phyloP scores from a whole-genome alignment of 2,888 invertebrate genomes.

The Agonum fuliginosum region DNA sequence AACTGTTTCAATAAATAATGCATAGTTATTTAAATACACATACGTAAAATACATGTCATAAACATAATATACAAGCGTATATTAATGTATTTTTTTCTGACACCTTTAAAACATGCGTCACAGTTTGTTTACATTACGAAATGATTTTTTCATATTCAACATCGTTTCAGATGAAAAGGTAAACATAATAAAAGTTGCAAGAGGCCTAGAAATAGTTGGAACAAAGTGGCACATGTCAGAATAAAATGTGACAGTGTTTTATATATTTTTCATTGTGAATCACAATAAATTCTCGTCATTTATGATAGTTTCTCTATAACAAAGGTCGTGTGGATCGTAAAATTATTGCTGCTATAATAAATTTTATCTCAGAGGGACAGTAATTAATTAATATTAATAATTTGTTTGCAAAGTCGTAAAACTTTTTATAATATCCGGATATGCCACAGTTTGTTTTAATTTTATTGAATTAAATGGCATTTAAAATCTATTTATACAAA shows the following conservation, averaged over 20 bases:
- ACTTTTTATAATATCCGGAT: background rate
- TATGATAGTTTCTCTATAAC: conserved; percentile 29
- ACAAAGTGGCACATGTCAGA: conserved; percentile 36
- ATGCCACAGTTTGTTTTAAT: background rate
- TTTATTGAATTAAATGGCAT: background rate
- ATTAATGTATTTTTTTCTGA: conserved; percentile 45
- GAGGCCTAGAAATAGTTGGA: conserved; percentile 3
- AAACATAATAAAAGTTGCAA: conserved; percentile 46
- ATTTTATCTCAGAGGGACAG: too few species aligned
- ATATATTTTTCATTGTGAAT: background rate
- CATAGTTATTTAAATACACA: conserved; percentile 15
- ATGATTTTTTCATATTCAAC: conserved; percentile 30
- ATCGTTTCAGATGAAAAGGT: conserved; percentile 46
- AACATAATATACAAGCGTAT: conserved; percentile 3
- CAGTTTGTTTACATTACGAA: conserved; percentile 48
- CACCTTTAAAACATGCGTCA: conserved; percentile 43
- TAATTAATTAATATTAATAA: conserved; percentile 15
- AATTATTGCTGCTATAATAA: too few species aligned
- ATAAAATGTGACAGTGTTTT: background rate
- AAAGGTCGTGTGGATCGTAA: conserved; percentile 21
- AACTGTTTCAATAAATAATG: conserved; percentile 5
- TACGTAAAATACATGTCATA: conserved; percentile 3
- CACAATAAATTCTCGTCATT: conserved; percentile 27
- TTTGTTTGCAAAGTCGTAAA: conserved; percentile 6
- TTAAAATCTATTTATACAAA: too few species aligned